Evolutionary conservation across 1,140 invertebrate species (phyloP), one percentile per base, ranked within the genome.

Genomic region (Ptiloglossa arizonensis): DNA sequence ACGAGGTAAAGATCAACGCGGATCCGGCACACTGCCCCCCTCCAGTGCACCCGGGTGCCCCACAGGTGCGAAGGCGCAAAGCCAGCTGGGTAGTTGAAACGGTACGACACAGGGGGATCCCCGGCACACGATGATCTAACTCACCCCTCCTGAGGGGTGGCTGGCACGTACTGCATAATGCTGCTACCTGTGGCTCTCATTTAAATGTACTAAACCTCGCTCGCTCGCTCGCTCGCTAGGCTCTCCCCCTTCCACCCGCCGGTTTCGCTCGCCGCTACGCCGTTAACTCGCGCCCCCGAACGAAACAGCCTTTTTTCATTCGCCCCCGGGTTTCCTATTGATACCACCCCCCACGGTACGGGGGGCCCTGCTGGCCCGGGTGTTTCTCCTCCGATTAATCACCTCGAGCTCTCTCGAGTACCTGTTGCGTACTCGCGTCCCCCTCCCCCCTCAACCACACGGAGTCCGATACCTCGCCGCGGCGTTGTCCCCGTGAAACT

Each of bases 151-250:
- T 83, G 79, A 80, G 80, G 87, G 88, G 81, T 81, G 80, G 81
- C 79, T 88, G 86, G 87, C 83, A 89, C 86, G 89, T 89, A 89
- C 86, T 82, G 88, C 85, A 90, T 90, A 90, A 90, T 89, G 79
- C 85, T 87, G 83, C 88, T 90, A 90, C 88, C 89, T 90, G 89
- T 90, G 85, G 88, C 88, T 90, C 86, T 88, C 86, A 90, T 90
- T 90, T 89, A 86, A 90, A 90, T 89, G 87, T 87, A 89, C 83
- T 85, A 87, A 89, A 89, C 83, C 82, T 87, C 79, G 57, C 69
- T 78, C 57, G 46, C 57, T 63, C 66, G 54, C 80, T 68, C 79
- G n/a, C 38, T 59, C 69, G 41, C 52, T 5, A 35, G 4, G 41
- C 41, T 57, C 69, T 66, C 29, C 70, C 46, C 44, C 48, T 70